Conservation (phyloP, 2,113 vertebrate genomes). For the Ctenodactylus gundi region DNA sequence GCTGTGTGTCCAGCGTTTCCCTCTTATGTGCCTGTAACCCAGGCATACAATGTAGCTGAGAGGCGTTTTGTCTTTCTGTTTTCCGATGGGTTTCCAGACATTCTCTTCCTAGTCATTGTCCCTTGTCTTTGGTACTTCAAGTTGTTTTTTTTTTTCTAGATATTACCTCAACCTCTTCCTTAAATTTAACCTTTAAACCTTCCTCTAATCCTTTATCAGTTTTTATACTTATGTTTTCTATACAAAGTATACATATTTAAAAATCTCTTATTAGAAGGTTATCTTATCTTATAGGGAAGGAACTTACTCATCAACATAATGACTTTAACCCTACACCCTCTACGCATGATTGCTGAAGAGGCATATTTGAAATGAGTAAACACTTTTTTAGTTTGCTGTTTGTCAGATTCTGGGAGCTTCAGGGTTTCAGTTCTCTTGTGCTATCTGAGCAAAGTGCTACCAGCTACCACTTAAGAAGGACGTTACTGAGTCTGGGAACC, state of each 20-base stretch:
- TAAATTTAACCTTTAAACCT: background rate
- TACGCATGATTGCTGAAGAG: background rate
- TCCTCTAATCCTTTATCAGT: background rate
- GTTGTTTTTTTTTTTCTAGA: background rate
- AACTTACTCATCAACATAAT: no score
- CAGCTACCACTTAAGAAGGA: background rate
- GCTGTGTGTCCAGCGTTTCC: background rate
- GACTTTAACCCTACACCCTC: background rate
- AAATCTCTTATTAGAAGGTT: no score
- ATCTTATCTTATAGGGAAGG: no score
- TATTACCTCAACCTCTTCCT: no score
- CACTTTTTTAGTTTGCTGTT: background rate
- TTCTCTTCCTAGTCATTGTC: background rate
- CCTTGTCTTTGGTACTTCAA: background rate
- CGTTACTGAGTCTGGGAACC: background rate
- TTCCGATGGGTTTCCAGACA: background rate
- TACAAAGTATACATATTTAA: background rate
- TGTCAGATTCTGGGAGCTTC: background rate
- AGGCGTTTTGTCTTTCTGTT: background rate
- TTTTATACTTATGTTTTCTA: background rate
- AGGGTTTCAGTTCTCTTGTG: background rate
- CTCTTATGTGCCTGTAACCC: background rate
- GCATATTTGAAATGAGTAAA: background rate
- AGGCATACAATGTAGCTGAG: no score
- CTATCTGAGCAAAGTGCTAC: background rate